Evolutionary conservation across 2,113 vertebrate genomes (phyloP).

Genomic region (Terrapene triunguis): DNA sequence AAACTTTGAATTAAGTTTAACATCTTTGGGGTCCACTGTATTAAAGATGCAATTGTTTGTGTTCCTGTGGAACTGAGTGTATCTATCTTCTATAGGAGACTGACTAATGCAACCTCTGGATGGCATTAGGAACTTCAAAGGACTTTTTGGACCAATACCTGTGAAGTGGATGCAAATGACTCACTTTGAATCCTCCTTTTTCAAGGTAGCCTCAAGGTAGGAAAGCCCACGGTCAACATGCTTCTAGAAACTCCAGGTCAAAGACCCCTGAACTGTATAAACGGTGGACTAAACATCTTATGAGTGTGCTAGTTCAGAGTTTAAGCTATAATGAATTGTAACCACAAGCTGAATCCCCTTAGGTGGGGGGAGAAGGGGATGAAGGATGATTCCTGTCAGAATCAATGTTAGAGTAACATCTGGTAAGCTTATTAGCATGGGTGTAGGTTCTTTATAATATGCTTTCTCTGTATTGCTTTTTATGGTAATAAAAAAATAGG

Average conservation of each 20-base stretch:
- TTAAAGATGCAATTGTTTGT: not conserved
- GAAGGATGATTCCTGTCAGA: not conserved
- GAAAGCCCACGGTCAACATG: not conserved
- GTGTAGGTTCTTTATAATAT: not conserved
- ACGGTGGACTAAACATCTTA: not conserved
- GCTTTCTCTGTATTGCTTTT: not conserved
- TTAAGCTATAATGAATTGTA: not conserved
- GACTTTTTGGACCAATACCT: not conserved
- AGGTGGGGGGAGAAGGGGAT: not conserved
- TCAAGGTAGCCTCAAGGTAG: not conserved
- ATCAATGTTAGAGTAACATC: not conserved
- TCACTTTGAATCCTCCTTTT: not conserved
- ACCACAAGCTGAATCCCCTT: not conserved
- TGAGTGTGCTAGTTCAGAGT: not conserved
- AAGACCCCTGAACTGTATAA: not conserved
- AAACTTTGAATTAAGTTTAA: not conserved
- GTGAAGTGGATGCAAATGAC: not conserved
- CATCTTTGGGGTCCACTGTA: not conserved
- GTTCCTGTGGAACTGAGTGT: not conserved
- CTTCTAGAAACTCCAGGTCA: not conserved
- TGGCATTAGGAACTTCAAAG: not conserved
- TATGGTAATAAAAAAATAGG: not conserved
- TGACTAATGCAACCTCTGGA: not conserved
- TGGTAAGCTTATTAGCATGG: not conserved
- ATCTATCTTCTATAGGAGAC: not conserved